A percentile compares a stretch with the other conserved stretches of the same genome.
These are phyloP conservation scores for Erpornis zantholeuca DNA, from an alignment of 2,113 vertebrate species.

Conservation along the genomic window DNA sequence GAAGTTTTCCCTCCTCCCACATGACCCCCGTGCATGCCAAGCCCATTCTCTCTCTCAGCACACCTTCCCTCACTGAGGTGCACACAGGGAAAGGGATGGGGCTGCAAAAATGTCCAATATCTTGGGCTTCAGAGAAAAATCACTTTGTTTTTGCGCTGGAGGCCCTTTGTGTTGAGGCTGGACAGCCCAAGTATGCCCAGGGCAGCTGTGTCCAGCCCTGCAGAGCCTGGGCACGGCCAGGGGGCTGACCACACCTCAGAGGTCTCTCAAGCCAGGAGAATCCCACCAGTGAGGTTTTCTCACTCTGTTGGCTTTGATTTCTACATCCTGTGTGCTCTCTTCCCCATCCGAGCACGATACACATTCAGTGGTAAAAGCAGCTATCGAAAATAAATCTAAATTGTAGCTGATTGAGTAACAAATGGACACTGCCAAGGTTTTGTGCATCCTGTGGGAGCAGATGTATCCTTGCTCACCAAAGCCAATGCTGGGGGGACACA, in stretches of 20 bases:
- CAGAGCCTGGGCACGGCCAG: background rate
- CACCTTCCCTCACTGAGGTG: background rate
- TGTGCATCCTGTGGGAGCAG: background rate
- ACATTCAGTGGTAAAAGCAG: conserved; percentile 51
- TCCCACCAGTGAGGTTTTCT: conserved; percentile 65
- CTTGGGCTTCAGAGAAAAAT: background rate
- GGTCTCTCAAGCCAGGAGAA: conserved; percentile 6
- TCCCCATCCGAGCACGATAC: conserved; percentile 58
- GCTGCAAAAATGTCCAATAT: background rate
- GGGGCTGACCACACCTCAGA: background rate
- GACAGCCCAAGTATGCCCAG: background rate
- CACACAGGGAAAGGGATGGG: background rate
- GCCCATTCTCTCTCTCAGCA: background rate
- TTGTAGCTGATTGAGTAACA: conserved; percentile 42
- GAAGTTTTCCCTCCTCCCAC: background rate
- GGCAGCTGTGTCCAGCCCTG: background rate
- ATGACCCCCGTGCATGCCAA: fast-evolving
- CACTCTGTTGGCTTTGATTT: conserved; percentile 72
- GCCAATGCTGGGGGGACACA: background rate
- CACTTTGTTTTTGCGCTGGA: background rate
- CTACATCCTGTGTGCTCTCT: conserved; percentile 49
- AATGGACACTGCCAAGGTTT: background rate
- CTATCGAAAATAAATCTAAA: conserved; percentile 58
- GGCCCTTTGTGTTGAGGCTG: background rate
- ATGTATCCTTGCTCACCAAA: background rate